Evolutionary conservation across 2,797 vertebrate species (phyloP).

Genomic region (Xenopus petersii): DNA sequence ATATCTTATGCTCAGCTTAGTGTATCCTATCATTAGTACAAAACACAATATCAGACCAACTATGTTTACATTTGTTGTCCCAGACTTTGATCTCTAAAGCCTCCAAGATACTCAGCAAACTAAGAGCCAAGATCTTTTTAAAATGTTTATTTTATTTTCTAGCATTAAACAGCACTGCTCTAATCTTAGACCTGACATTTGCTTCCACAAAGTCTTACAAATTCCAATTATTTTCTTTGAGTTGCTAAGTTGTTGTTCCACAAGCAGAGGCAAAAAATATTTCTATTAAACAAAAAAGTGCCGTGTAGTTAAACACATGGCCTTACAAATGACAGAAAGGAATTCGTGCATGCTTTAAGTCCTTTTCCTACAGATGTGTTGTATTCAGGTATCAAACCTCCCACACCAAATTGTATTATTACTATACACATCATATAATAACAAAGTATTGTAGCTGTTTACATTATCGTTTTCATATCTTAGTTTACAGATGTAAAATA

Average conservation of each 20-base stretch:
- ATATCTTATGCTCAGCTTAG: neutral
- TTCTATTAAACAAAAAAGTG: slow-evolving; percentile 62
- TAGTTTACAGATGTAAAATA: too few species aligned
- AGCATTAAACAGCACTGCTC: slow-evolving; percentile 63
- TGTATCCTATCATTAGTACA: slow-evolving; percentile 5
- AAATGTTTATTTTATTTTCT: slow-evolving; percentile 68
- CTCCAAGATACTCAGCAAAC: neutral
- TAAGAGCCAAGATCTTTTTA: slow-evolving; percentile 19
- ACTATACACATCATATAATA: slow-evolving; percentile 40
- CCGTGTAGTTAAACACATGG: slow-evolving; percentile 56
- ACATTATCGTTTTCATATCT: slow-evolving; percentile 9
- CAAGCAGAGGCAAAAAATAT: slow-evolving; percentile 55
- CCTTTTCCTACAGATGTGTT: slow-evolving; percentile 54
- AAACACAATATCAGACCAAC: slow-evolving; percentile 9
- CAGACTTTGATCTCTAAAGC: too few species aligned
- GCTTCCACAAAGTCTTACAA: slow-evolving; percentile 58
- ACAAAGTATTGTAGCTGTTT: slow-evolving; percentile 29
- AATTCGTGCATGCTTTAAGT: slow-evolving; percentile 56
- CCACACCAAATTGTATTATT: slow-evolving; percentile 39
- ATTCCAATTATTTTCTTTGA: slow-evolving; percentile 51
- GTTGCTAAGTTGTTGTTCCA: slow-evolving; percentile 54
- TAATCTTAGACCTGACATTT: slow-evolving; percentile 56
- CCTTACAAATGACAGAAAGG: slow-evolving; percentile 56
- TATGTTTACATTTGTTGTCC: neutral
- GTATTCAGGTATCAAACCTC: slow-evolving; percentile 31